Conservation (phyloP, 2,113 vertebrate species). For the Manacus vitellinus region DNA sequence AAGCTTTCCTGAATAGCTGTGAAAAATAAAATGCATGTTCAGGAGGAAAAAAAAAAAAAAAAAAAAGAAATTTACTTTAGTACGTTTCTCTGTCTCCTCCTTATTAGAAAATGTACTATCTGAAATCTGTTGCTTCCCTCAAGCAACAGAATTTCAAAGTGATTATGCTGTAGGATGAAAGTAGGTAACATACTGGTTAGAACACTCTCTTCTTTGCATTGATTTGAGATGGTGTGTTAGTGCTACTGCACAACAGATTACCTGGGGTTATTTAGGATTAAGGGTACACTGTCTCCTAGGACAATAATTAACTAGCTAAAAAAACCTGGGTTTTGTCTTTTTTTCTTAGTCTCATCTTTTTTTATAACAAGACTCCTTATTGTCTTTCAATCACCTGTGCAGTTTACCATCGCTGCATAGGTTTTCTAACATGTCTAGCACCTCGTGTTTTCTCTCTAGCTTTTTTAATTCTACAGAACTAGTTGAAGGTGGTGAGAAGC, state of each 20-base stretch:
- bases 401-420: not conserved
- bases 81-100: not conserved
- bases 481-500: not conserved
- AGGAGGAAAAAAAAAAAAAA: not conserved
- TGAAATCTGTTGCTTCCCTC: constrained; percentile 21
- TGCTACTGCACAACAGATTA: not conserved
- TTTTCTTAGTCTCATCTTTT: not conserved
- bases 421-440: not conserved
- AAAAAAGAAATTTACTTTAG: constrained; percentile 6
- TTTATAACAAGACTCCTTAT: not conserved
- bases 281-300: not conserved
- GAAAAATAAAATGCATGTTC: not conserved
- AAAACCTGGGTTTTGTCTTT: not conserved
- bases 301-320: not conserved
- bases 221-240: constrained; percentile 20
- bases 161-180: constrained; percentile 22
- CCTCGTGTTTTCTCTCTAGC: not conserved
- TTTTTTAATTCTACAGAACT: not conserved
- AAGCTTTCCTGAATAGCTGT: not conserved
- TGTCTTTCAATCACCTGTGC: not conserved
- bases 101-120: not conserved
- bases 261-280: not conserved
- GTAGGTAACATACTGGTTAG: not conserved
- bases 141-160: constrained; percentile 32
- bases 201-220: not conserved